A percentile compares a stretch with the other conserved stretches of the same genome.
Conservation (phyloP, 2,888 invertebrate species). For the Panopea generosa region DNA sequence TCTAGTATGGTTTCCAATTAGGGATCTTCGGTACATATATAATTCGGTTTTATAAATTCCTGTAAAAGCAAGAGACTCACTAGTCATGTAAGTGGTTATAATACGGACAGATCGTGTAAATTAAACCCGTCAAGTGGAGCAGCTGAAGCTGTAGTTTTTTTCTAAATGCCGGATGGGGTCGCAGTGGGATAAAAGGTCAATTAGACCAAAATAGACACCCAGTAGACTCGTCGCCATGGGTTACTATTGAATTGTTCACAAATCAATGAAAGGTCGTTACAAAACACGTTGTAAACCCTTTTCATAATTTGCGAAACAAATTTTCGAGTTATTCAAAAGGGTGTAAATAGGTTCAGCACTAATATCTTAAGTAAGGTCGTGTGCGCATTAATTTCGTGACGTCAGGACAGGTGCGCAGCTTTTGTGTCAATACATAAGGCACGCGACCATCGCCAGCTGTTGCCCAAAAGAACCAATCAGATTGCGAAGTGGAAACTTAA, state of each 20-base stretch:
- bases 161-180: not conserved
- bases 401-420: conserved; percentile 76
- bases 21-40: no score
- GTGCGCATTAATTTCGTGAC: conserved; percentile 72
- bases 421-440: conserved; percentile 65
- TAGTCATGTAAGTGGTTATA: no score
- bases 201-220: conserved; percentile 33
- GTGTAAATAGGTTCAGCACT: conserved; percentile 15
- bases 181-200: conserved; percentile 14
- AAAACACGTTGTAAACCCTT: conserved; percentile 6
- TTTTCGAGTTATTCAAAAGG: not conserved
- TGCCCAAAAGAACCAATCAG: conserved; percentile 69
- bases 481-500: conserved; percentile 34
- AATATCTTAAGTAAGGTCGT: conserved; percentile 23
- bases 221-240: conserved; percentile 29
- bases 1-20: no score
- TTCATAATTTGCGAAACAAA: conserved; percentile 6
- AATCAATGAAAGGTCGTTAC: conserved; percentile 6
- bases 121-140: conserved; percentile 20
- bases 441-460: conserved; percentile 79
- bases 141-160: conserved; percentile 5
- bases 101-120: not conserved
- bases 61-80: no score
- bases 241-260: not conserved
- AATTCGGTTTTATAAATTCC: no score